phyloP scores from a whole-genome alignment of 2,888 invertebrate genomes.

The Pherbina coryleti region DNA sequence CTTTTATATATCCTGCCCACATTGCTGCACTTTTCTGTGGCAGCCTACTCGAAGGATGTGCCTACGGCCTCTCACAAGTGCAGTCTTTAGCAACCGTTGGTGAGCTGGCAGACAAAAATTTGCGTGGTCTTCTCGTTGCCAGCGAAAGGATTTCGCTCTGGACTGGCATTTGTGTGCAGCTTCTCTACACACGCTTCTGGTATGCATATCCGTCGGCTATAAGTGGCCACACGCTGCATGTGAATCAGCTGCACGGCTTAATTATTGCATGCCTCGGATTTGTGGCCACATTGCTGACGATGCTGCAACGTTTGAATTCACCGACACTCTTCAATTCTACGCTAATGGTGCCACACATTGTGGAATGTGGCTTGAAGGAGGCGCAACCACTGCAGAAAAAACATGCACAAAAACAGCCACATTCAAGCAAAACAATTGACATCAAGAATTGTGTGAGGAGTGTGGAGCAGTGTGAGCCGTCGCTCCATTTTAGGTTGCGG shows the following conservation, averaged over 20 bases:
- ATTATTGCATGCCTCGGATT: constrained; percentile 57
- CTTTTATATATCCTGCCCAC: constrained; percentile 51
- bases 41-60: constrained; percentile 62
- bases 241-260: constrained; percentile 65
- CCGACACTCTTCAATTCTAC: constrained; percentile 42
- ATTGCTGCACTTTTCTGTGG: constrained; percentile 55
- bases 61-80: constrained; percentile 62
- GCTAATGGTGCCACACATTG: background rate
- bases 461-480: background rate
- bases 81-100: constrained; percentile 62
- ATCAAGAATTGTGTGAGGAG: background rate
- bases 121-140: constrained; percentile 62
- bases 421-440: background rate
- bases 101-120: constrained; percentile 60
- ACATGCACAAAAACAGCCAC: background rate
- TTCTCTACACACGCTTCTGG: constrained; percentile 61
- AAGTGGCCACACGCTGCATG: constrained; percentile 48
- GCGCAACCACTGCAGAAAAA: background rate
- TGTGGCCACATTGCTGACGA: constrained; percentile 54
- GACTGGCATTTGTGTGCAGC: constrained; percentile 63
- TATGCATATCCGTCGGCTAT: constrained; percentile 49
- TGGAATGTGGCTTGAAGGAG: background rate
- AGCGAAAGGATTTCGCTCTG: constrained; percentile 63
- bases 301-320: constrained; percentile 53
- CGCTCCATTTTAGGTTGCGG: background rate